Percentiles rank a stretch among this genome's conserved stretches.
phyloP scores from a whole-genome alignment of 2,888 invertebrate species.

The Orthosia gracilis region DNA sequence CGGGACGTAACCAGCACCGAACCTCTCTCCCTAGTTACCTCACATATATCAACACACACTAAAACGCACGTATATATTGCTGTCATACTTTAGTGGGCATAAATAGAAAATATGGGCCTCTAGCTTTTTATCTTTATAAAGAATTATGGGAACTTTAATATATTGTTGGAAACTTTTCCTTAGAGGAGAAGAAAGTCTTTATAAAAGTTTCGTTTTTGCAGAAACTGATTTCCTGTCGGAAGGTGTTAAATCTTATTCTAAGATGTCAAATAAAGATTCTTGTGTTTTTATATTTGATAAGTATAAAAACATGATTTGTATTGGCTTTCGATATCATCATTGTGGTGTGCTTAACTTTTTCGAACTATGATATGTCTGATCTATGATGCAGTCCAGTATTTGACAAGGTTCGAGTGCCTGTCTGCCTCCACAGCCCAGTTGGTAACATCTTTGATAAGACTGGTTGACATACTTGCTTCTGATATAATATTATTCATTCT shows the following conservation, averaged over 20 bases:
- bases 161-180: constrained; percentile 10
- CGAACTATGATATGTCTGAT: no score
- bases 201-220: neutral
- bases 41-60: constrained; percentile 26
- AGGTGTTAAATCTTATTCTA: neutral
- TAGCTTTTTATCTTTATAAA: constrained; percentile 14
- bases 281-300: neutral
- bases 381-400: no score
- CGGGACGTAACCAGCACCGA: neutral
- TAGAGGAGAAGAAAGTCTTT: neutral
- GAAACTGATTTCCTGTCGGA: neutral
- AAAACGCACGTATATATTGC: constrained; percentile 26
- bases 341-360: neutral
- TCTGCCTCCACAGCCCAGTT: neutral
- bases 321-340: neutral
- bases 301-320: neutral
- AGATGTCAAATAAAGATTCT: no score
- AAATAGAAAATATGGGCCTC: constrained; percentile 33
- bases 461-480: neutral
- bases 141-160: constrained; percentile 31
- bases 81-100: constrained; percentile 36
- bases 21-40: constrained; percentile 3
- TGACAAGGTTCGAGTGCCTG: neutral
- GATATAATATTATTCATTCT: neutral
- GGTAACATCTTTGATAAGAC: neutral